Evolutionary conservation across 2,888 invertebrate species (phyloP).

Genomic region (Melanophora roralis): DNA sequence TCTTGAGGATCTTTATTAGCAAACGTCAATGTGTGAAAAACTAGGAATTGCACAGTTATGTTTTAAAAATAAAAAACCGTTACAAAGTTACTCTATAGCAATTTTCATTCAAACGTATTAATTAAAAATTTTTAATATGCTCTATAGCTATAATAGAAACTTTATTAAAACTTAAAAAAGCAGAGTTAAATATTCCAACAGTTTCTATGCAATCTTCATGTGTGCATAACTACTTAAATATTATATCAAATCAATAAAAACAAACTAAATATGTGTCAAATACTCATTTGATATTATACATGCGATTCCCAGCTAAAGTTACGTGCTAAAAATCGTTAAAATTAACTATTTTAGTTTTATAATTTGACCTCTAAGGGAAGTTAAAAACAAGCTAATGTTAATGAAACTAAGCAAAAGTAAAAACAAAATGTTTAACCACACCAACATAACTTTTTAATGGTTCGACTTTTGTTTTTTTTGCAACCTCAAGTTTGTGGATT

Average conservation of each 20-base stretch:
- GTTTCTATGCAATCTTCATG: background rate
- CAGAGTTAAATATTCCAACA: background rate
- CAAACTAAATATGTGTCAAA: background rate
- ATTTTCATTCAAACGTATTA: too few relatives aligned
- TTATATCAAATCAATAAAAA: background rate
- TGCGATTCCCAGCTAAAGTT: background rate
- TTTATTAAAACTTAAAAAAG: too few relatives aligned
- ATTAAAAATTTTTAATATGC: too few relatives aligned
- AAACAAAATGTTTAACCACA: background rate
- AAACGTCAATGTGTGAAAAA: too few relatives aligned
- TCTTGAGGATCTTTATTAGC: too few relatives aligned
- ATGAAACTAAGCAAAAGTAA: background rate
- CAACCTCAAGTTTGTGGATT: background rate
- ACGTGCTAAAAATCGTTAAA: background rate
- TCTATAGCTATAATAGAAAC: too few relatives aligned
- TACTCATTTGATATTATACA: background rate
- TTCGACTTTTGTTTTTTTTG: background rate
- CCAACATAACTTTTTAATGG: background rate
- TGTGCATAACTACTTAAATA: background rate
- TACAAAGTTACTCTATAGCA: too few relatives aligned
- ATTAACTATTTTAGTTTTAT: background rate
- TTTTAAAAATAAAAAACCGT: too few relatives aligned
- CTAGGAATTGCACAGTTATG: too few relatives aligned
- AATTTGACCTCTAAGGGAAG: background rate
- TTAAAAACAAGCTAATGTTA: background rate